Evolutionary conservation across 2,888 invertebrate genomes (phyloP), one percentile per base, ranked within the genome.

Genomic region (Sarcophaga rosellei): DNA sequence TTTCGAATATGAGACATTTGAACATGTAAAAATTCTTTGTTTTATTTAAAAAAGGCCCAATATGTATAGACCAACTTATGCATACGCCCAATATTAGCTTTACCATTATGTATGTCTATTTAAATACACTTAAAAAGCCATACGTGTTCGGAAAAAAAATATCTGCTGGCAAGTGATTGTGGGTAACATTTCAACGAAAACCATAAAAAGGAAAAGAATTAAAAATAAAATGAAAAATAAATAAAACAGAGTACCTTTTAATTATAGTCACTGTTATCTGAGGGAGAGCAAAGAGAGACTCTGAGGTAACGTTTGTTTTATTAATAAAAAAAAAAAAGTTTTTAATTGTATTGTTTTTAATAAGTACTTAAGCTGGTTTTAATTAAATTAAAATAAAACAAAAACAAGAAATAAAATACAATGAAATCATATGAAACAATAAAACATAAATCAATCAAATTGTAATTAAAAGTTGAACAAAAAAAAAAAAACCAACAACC

Each of bases 361-460:
- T 80, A 83, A 80, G 80, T 61, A 77, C 20, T 83, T 86, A 86
- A 86, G 80, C 82, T 80, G 79, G 83, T 83, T 86, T 86, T 80
- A 83, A 86, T 83, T 79, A n/a, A 84, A 80, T 84, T 70, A 70
- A 70, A 83, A 80, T 65, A 75, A 70, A 83, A 80, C n/a, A 45
- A 72, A 25, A 72, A 23, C 17, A 69, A 0, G 57, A 0, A 63
- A 4, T n/a, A 63, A 35, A 45, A 23, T 3, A 15, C 53, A 53
- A 53, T 70, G 53, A 11, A 10, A 17, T 15, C 15, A 35, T 59
- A 59, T 57, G 15, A n/a, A 17, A 72, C 72, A 25, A 47, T 20
- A 20, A 53, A 82, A 44, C 47, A 80, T 78, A 70, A 80, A 84
- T 80, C 79, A 79, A 79, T 84, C 79, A 80, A 70, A 61, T 53